Percentiles rank a stretch among this genome's conserved stretches.
phyloP scores from a whole-genome alignment of 2,888 invertebrate species.

The Venusia cambrica region DNA sequence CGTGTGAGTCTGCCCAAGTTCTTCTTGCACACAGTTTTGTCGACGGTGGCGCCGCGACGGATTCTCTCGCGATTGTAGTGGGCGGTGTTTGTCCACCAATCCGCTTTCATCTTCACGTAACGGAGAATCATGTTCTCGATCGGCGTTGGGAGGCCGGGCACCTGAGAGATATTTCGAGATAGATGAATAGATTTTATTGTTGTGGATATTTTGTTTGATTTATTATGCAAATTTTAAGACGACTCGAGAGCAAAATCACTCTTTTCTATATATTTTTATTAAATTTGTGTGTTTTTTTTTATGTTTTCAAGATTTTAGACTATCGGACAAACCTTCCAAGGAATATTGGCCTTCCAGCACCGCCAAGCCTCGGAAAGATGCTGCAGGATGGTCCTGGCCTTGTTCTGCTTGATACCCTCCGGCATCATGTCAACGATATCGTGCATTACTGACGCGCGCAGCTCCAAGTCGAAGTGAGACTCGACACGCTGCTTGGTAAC shows the following conservation, averaged over 20 bases:
- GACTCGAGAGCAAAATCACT: too few relatives aligned
- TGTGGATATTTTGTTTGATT: too few relatives aligned
- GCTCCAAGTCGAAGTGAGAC: constrained; percentile 99
- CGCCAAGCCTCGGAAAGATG: constrained; percentile 99
- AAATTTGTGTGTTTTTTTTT: too few relatives aligned
- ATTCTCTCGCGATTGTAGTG: constrained; percentile 99
- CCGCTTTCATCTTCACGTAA: constrained; percentile 99
- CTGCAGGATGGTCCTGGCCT: constrained; percentile 98
- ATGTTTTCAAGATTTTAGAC: too few relatives aligned
- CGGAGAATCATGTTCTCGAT: constrained; percentile 99
- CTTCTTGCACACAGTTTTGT: constrained; percentile 99
- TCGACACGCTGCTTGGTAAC: constrained; percentile 99
- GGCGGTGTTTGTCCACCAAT: constrained; percentile 99
- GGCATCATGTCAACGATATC: constrained; percentile 99
- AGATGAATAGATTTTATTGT: constrained; percentile 4
- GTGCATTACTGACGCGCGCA: constrained; percentile 97
- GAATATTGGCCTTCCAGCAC: constrained; percentile 99
- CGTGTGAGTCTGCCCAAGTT: constrained; percentile 98
- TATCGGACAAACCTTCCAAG: constrained; percentile 98
- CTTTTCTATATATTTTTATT: too few relatives aligned
- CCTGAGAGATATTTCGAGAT: too few relatives aligned
- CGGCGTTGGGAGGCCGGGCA: constrained; percentile 98
- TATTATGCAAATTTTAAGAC: too few relatives aligned
- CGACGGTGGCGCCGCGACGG: constrained; percentile 99
- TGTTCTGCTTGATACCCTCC: constrained; percentile 99